A percentile compares a stretch with the other conserved stretches of the same genome.
phyloP scores from a whole-genome alignment of 2,888 invertebrate species.

The Fragum sueziense region DNA sequence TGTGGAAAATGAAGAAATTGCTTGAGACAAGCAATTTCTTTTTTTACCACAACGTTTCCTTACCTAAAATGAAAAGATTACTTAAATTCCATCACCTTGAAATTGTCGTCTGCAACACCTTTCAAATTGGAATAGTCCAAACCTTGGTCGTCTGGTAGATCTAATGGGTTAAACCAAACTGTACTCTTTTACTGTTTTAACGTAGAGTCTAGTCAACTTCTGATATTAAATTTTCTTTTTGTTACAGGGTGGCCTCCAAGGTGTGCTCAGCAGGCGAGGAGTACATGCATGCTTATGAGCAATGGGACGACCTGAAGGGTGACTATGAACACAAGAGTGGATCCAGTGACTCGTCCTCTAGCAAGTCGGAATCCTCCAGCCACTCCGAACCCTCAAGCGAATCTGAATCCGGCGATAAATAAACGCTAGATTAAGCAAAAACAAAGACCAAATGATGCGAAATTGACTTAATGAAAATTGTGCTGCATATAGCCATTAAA shows the following conservation, averaged over 20 bases:
- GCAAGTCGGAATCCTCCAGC: too few species aligned
- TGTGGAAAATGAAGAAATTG: neutral
- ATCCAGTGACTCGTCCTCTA: too few species aligned
- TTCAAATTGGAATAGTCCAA: neutral
- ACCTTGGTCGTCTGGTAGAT: too few species aligned
- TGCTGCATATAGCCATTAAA: too few species aligned
- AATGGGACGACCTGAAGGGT: neutral
- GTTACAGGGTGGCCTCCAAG: neutral
- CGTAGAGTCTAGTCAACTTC: neutral
- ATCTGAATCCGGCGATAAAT: too few species aligned
- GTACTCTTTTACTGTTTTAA: too few species aligned
- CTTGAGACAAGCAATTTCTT: neutral
- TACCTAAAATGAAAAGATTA: too few species aligned
- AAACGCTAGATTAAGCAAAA: too few species aligned
- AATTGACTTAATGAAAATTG: too few species aligned
- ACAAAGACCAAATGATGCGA: too few species aligned
- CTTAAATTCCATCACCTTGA: neutral
- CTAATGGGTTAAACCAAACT: too few species aligned
- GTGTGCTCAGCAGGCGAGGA: neutral
- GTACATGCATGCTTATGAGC: slow-evolving; percentile 1
- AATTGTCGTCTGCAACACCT: neutral
- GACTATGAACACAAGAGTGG: neutral
- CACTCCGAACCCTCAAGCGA: too few species aligned
- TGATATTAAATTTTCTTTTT: neutral
- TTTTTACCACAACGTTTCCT: neutral